Base-by-base conservation (phyloP, 1,140 invertebrate genomes). In the Penaeus chinensis region DNA sequence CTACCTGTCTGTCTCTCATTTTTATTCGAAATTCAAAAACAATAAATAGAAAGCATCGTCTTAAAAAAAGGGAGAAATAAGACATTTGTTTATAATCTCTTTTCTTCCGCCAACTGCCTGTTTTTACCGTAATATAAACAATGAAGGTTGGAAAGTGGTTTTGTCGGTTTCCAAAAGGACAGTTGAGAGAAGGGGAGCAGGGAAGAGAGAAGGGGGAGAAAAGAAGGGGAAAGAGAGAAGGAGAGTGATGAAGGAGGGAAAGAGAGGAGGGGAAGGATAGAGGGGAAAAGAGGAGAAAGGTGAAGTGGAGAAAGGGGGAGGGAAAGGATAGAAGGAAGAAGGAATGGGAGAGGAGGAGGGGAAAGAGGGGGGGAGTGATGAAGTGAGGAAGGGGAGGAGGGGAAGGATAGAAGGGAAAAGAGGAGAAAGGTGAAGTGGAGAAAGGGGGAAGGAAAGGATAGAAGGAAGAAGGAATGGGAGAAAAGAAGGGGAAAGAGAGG, bases 361-460 rank as follows among this genome's bases (percentile, higher is more conserved):
- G 22, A 79, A 2, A 47, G 42, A 47, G 27, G 11, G 32, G 54
- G 42, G n/a, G 42, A 79, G 32, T 42, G 16, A 79, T n/a, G 54
- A 47, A 79, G 42, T n/a, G 42, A 79, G 77, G 20, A 79, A 47
- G 42, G 37, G n/a, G 18, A 79, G 77, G 54, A 54, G 54, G 42
- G 18, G 42, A 79, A 54, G 13, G 77, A 42, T 10, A 4, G 42
- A 79, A 32, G 54, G 42, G n/a, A 13, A 79, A 47, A 13, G 54
- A 54, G 54, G 77, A 79, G 0, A 42, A 54, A 47, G 37, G 32
- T 18, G 18, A 60, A 42, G 60, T n/a, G 19, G 24, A 0, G 22
- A 18, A 61, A 80, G 54, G 13, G 60, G 78, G 47, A 61, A 16
- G 61, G 54, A 61, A 42, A 80, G 47, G 61, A n/a, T 24, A 42